Evolutionary conservation across 1,140 invertebrate genomes (phyloP).

Genomic region (Pseudobourletiella spinata): DNA sequence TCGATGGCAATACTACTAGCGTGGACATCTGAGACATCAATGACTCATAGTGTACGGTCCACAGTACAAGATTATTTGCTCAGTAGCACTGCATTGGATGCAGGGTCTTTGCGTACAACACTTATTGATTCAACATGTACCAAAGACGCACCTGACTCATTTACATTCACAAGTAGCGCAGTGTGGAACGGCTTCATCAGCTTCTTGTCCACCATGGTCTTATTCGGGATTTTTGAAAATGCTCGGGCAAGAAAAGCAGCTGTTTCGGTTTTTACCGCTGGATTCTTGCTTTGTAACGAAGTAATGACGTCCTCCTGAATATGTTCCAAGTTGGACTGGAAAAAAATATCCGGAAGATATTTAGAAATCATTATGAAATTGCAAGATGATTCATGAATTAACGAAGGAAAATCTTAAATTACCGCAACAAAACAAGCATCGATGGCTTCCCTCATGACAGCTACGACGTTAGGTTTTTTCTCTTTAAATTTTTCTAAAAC

Average conservation of each 20-base stretch:
- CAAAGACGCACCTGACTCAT: constrained; percentile 59
- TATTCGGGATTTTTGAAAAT: constrained; percentile 60
- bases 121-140: not conserved
- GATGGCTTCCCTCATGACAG: constrained; percentile 75
- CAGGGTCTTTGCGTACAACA: too few relatives aligned
- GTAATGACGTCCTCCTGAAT: constrained; percentile 76
- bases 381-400: too few relatives aligned
- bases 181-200: constrained; percentile 72
- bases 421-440: constrained; percentile 79
- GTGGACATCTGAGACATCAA: too few relatives aligned
- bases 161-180: constrained; percentile 73
- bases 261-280: constrained; percentile 85
- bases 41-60: too few relatives aligned
- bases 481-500: constrained; percentile 96
- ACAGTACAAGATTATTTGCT: too few relatives aligned
- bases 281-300: constrained; percentile 90
- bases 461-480: constrained; percentile 86
- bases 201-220: constrained; percentile 77
- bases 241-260: constrained; percentile 75
- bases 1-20: too few relatives aligned
- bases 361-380: not conserved
- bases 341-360: constrained; percentile 27
- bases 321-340: constrained; percentile 70
- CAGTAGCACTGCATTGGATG: too few relatives aligned
- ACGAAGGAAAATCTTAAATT: too few relatives aligned